Evolutionary conservation across 2,113 vertebrate genomes (phyloP).

Genomic region (Sturnus vulgaris): DNA sequence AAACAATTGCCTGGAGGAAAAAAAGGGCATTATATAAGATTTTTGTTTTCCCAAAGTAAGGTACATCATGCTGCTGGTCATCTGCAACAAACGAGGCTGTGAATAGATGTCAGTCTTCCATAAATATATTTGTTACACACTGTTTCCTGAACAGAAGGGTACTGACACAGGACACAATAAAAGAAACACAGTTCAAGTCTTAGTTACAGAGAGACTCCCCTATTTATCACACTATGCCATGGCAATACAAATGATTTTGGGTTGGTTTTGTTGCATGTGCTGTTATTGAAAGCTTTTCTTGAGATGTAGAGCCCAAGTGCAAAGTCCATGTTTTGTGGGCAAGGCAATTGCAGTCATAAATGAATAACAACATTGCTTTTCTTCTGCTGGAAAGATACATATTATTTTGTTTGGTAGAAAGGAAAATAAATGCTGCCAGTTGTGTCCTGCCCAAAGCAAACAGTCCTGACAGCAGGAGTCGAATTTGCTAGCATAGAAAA

Average conservation of each 20-base stretch:
- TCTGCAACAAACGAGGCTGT: not conserved
- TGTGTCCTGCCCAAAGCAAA: constrained; percentile 51
- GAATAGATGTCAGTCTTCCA: not conserved
- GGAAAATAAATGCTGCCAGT: constrained; percentile 54
- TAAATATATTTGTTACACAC: not conserved
- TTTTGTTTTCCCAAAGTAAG: not conserved
- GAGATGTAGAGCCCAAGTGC: not conserved
- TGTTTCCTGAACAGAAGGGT: not conserved
- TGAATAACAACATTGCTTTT: not conserved
- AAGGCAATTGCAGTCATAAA: not conserved
- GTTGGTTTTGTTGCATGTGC: not conserved
- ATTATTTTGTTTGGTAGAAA: constrained; percentile 45
- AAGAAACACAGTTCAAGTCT: not conserved
- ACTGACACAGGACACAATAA: not conserved
- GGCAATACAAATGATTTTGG: not conserved
- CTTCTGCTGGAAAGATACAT: constrained; percentile 9
- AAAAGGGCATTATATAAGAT: not conserved
- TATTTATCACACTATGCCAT: not conserved
- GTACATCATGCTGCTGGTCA: not conserved
- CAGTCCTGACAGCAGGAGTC: constrained; percentile 36
- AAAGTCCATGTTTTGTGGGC: not conserved
- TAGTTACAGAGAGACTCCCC: not conserved
- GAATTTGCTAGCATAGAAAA: constrained; percentile 40
- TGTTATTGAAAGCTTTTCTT: not conserved
- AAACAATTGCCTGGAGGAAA: not conserved